Evolutionary conservation across 1,140 invertebrate species (phyloP).

Genomic region (Cotesia glomerata): DNA sequence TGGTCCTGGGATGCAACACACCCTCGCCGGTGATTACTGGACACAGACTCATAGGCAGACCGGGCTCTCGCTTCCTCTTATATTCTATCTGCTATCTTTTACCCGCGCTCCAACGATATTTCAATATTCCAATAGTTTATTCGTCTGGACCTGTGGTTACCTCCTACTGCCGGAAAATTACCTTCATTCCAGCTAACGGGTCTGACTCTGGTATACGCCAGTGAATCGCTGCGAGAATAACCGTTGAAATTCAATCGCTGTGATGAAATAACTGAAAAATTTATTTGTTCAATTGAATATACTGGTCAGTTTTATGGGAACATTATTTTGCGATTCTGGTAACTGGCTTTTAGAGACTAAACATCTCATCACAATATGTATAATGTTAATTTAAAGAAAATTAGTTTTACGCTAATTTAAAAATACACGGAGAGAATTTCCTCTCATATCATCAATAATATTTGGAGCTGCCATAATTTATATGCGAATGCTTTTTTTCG

Average conservation of each 20-base stretch:
- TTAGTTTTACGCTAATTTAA: too few relatives aligned
- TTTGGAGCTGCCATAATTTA: too few relatives aligned
- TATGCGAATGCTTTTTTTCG: too few relatives aligned
- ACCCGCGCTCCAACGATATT: slow-evolving; percentile 39
- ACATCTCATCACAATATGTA: too few relatives aligned
- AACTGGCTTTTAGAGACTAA: too few relatives aligned
- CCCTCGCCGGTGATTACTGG: slow-evolving; percentile 28
- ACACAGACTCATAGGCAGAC: background rate
- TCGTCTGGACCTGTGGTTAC: slow-evolving; percentile 52
- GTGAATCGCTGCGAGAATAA: background rate
- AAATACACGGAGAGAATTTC: too few relatives aligned
- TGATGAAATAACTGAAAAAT: slow-evolving; percentile 9
- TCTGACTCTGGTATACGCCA: background rate
- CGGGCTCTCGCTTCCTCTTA: background rate
- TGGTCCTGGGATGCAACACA: background rate
- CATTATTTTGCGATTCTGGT: too few relatives aligned
- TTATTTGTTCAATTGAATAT: background rate
- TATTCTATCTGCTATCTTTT: slow-evolving; percentile 6
- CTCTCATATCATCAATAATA: too few relatives aligned
- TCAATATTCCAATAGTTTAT: slow-evolving; percentile 62
- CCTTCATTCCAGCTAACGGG: slow-evolving; percentile 55
- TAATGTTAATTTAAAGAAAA: too few relatives aligned
- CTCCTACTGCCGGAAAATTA: slow-evolving; percentile 52
- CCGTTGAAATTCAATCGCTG: background rate
- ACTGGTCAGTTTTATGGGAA: background rate